A percentile compares a stretch with the other conserved stretches of the same genome.
Evolutionary conservation across 2,888 invertebrate genomes (phyloP).

Genomic region (Erebia palarica): DNA sequence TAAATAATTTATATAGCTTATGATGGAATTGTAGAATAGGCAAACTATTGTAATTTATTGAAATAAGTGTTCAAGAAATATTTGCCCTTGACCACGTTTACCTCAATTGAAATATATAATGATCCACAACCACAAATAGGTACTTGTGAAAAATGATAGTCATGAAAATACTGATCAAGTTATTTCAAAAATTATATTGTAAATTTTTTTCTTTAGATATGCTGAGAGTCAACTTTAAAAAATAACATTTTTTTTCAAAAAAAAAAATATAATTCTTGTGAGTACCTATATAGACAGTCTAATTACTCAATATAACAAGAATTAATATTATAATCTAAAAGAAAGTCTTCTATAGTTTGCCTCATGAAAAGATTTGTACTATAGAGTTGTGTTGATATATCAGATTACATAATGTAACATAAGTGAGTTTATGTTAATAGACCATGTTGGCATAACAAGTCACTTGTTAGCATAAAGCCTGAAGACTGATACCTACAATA

Average conservation of each 20-base stretch:
- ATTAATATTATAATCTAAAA: too few relatives aligned
- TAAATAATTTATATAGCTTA: too few relatives aligned
- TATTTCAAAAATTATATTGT: neutral
- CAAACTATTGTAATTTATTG: neutral
- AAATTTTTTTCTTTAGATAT: too few relatives aligned
- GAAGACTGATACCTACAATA: neutral
- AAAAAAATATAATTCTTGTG: too few relatives aligned
- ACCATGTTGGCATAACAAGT: slow-evolving; percentile 2
- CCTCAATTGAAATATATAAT: neutral
- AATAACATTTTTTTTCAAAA: too few relatives aligned
- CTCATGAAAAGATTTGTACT: neutral
- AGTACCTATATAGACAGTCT: too few relatives aligned
- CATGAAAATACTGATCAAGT: neutral
- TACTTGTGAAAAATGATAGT: neutral
- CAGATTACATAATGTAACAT: slow-evolving; percentile 9
- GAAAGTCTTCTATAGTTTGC: too few relatives aligned
- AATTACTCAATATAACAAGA: too few relatives aligned
- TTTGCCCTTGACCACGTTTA: slow-evolving; percentile 4
- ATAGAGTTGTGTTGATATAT: neutral
- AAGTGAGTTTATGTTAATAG: slow-evolving; percentile 24
- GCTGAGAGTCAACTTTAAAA: too few relatives aligned
- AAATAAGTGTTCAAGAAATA: neutral
- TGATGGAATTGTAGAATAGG: too few relatives aligned
- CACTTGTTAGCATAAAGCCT: neutral
- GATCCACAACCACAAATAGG: neutral